Evolutionary conservation across 1,140 invertebrate genomes (phyloP).

Genomic region (Bursaphelenchus mucronatus): DNA sequence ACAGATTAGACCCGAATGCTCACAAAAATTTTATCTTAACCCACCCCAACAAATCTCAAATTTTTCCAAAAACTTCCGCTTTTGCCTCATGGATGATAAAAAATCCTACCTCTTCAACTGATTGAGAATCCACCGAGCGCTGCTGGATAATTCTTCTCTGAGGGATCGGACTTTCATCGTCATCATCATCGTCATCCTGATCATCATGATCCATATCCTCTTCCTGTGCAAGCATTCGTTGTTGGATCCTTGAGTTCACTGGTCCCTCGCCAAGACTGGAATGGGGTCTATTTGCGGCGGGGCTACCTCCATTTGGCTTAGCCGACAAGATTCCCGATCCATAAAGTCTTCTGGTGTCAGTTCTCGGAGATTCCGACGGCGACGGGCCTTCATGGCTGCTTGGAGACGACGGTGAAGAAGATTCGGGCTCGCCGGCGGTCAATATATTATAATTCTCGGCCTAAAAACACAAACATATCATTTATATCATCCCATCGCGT

Average conservation of each 20-base stretch:
- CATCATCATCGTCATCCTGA: constrained; percentile 28
- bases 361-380: constrained; percentile 27
- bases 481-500: too few relatives aligned
- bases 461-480: too few relatives aligned
- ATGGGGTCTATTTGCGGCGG: constrained; percentile 3
- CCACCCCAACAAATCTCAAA: neutral
- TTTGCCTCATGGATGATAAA: constrained; percentile 1
- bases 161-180: constrained; percentile 13
- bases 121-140: constrained; percentile 43
- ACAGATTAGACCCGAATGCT: neutral
- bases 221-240: constrained; percentile 20
- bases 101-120: constrained; percentile 50
- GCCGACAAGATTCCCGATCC: constrained; percentile 20
- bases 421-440: constrained; percentile 11
- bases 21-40: constrained; percentile 7
- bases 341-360: constrained; percentile 11
- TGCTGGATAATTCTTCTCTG: constrained; percentile 24
- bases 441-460: neutral
- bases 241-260: constrained; percentile 7
- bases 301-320: constrained; percentile 9
- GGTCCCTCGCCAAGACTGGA: constrained; percentile 9
- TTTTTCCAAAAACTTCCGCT: neutral
- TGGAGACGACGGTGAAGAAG: constrained; percentile 26
- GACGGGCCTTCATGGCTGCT: neutral
- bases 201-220: constrained; percentile 28